A percentile compares a stretch with the other conserved stretches of the same genome.
Evolutionary conservation across 2,113 vertebrate genomes (phyloP).

Genomic region (Rhagologus leucostigma): DNA sequence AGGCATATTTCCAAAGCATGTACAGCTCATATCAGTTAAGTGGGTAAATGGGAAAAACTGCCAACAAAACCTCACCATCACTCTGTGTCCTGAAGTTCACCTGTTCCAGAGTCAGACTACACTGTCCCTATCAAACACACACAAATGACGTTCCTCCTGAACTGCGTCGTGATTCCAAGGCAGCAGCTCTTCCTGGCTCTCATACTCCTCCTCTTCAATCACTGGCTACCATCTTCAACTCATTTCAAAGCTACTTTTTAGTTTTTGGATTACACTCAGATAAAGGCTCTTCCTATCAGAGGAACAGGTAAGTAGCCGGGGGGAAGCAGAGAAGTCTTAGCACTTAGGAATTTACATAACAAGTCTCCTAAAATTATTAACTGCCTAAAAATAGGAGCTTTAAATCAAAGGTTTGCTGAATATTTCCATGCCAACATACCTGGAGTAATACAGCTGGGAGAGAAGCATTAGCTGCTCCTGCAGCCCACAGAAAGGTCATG

Average conservation of each 20-base stretch:
- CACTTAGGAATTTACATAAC: background rate
- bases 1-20: background rate
- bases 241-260: background rate
- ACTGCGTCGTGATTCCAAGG: fast-evolving
- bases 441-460: background rate
- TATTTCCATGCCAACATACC: background rate
- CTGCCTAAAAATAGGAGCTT: background rate
- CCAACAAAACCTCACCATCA: background rate
- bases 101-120: background rate
- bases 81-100: background rate
- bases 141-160: background rate
- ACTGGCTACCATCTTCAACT: background rate
- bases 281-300: background rate
- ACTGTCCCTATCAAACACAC: no score
- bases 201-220: background rate
- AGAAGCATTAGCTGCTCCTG: background rate
- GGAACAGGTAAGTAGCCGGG: background rate
- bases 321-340: background rate
- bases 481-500: background rate
- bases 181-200: background rate
- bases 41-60: background rate
- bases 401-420: background rate
- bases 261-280: background rate
- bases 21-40: background rate
- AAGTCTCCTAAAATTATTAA: background rate